Evolutionary conservation across 2,888 invertebrate genomes (phyloP), one percentile per base, ranked within the genome.

Genomic region (Mactromeris polynyma): DNA sequence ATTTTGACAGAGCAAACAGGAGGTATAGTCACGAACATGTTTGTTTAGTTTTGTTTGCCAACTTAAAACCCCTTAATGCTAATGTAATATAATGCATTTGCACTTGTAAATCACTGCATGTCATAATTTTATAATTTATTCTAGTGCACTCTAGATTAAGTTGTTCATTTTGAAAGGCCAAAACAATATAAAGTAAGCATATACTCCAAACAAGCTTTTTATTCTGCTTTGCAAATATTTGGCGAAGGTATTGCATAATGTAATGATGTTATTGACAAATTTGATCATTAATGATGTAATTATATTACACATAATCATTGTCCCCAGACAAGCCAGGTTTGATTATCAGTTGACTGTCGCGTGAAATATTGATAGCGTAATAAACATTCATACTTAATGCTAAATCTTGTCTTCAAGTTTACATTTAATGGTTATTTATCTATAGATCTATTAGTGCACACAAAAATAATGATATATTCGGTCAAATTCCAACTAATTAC

Each of bases 21-120:
- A 73, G 73, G 36, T 73, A 33, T 73, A 36, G 31, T 26, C 73
- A 73, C 19, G 31, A 36, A 73, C 2, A 36, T 73, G 26, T 73
- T 73, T 73, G 36, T 73, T 73, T 36, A 36, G 31, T 36, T 73
- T 73, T 73, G 36, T 73, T 73, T 73, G 33, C 58, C 58, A 17
- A 73, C 36, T 73, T 73, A 73, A 73, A 73, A 11, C 33, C 73
- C 73, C 33, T 73, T 17, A 33, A 33, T 73, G 73, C 33, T 73
- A 58, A 58, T 58, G 58, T 58, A 26, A 58, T 58, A n/a, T 69
- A 73, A 73, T 73, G 73, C 73, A 73, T 73, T 73, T 73, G 73
- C 73, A 73, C 73, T 73, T 33, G 36, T 73, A 33, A 26, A 17
- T 33, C 36, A 36, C 33, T 1, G 17, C 73, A 33, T 73, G 73